These are phyloP conservation scores for Sminthopsis crassicaudata DNA, from an alignment of 2,113 vertebrate genomes.

Conservation along the genomic window DNA sequence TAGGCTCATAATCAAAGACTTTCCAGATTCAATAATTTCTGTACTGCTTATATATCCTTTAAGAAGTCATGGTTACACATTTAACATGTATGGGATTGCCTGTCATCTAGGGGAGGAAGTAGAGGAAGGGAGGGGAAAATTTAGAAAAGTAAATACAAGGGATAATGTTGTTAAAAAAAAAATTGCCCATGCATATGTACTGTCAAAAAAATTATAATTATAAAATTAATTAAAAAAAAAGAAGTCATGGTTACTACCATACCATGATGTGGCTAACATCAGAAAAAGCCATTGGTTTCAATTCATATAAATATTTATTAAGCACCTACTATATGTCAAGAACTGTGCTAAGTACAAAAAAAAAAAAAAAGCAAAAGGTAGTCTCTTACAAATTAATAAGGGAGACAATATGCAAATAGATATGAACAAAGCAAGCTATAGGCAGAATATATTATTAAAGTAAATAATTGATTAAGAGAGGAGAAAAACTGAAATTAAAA, in stretches of 20 bases:
- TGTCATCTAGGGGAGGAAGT: too few species aligned
- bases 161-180: too few species aligned
- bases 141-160: too few species aligned
- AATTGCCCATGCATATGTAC: too few species aligned
- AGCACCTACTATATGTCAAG: neutral
- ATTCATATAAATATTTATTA: neutral
- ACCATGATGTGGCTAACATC: neutral
- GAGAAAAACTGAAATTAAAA: neutral
- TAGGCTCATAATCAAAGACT: neutral
- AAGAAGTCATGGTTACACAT: neutral
- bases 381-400: neutral
- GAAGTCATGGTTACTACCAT: neutral
- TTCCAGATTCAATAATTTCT: neutral
- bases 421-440: neutral
- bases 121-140: too few species aligned
- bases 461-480: neutral
- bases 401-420: neutral
- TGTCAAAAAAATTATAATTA: too few species aligned
- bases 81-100: too few species aligned
- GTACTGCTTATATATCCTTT: neutral
- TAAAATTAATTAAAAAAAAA: too few species aligned
- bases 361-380: neutral
- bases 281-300: neutral
- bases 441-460: neutral
- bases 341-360: neutral